Base-by-base conservation (phyloP, 2,888 invertebrate species). In the Aporophyla lueneburgensis region DNA sequence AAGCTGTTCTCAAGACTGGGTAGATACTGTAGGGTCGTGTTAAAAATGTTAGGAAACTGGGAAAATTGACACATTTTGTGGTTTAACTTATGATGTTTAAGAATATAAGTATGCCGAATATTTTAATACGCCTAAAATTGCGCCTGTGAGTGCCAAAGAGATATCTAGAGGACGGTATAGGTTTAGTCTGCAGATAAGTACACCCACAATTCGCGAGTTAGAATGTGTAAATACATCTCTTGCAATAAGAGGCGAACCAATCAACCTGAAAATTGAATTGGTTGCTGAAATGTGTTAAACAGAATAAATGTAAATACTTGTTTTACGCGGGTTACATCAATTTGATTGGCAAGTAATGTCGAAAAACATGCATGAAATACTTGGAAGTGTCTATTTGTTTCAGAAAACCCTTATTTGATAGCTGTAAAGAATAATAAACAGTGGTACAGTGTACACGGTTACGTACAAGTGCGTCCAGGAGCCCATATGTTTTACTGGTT, bases 401-500 rank as follows among this genome's bases (percentile, higher is more conserved):
- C 74, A 85, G 86, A 80, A 65, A 68, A 96, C 83, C 94, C 94
- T 0, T 96, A 95, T 80, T 74, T 89, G 66, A 89, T 92, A 74
- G 94, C 93, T 24, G 74, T 93, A 56, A 83, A 74, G 40, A 51
- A 51, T 5, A 68, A 75, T 65, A 84, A 86, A 21, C 84, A 74
- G 16, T 88, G 88, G 88, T 69, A 88, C 21, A 88, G 79, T 74
- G 78, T 84, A 3, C 98, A 98, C 97, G 98, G 97, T 9, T 98
- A 98, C 91, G 97, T 98, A 1, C 97, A 97, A 90, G 98, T 99
- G 0, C 97, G 98, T 0, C 97, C 97, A 4, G 97, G 97, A 0
- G 98, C 98, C 0, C 97, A 98, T 86, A 97, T 98, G 96, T 99
- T 99, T 93, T 99, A 98, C 97, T 99, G 99, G 98, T 95, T 99